Conservation (phyloP, 2,888 invertebrate species). For the Matsumyia berberina region DNA sequence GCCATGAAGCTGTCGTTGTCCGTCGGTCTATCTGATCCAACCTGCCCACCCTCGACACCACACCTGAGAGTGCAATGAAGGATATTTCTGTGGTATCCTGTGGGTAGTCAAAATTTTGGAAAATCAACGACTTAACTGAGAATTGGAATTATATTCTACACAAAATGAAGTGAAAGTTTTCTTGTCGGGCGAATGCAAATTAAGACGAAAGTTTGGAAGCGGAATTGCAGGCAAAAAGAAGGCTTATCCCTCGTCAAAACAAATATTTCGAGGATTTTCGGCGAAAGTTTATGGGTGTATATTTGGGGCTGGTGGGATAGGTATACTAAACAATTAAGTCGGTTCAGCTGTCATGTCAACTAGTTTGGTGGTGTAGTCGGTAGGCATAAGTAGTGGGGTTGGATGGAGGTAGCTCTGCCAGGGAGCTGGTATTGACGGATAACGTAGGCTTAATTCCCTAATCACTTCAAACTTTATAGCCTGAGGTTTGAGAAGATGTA, state of each 20-base stretch:
- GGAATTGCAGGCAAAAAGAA: slow-evolving; percentile 4
- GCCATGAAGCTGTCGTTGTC: slow-evolving; percentile 4
- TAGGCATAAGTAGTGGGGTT: too few relatives aligned
- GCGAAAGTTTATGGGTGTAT: slow-evolving; percentile 8
- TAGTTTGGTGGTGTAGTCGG: slow-evolving; percentile 20
- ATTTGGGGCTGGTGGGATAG: neutral
- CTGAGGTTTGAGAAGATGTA: too few relatives aligned
- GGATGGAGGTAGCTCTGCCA: too few relatives aligned
- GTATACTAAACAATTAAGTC: slow-evolving; percentile 59
- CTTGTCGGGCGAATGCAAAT: slow-evolving; percentile 53
- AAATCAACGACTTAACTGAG: slow-evolving; percentile 60
- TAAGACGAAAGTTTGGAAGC: slow-evolving; percentile 30
- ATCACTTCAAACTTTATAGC: too few relatives aligned
- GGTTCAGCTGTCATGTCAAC: slow-evolving; percentile 61
- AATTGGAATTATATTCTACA: slow-evolving; percentile 59
- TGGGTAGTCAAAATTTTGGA: slow-evolving; percentile 53
- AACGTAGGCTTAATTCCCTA: too few relatives aligned
- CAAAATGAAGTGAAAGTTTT: slow-evolving; percentile 69
- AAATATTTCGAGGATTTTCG: slow-evolving; percentile 51
- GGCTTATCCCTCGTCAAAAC: slow-evolving; percentile 59
- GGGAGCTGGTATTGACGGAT: too few relatives aligned
- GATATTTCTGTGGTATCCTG: slow-evolving; percentile 64
- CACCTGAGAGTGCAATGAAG: slow-evolving; percentile 59
- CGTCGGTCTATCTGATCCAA: neutral
- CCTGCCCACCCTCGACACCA: slow-evolving; percentile 10